phyloP scores from a whole-genome alignment of 2,888 invertebrate species.

The Portevinia maculata region DNA sequence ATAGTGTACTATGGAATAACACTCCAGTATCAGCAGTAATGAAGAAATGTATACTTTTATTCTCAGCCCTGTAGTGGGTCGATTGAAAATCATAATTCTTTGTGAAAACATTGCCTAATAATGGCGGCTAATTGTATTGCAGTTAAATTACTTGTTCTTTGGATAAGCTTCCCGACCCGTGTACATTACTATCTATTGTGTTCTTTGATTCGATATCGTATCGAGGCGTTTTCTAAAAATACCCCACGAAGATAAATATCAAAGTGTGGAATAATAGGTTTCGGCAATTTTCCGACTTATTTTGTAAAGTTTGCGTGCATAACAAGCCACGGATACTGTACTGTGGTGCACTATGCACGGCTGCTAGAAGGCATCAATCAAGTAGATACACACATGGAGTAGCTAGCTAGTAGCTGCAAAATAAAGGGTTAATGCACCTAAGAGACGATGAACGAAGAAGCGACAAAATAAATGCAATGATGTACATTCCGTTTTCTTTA shows the following conservation, averaged over 20 bases:
- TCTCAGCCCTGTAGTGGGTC: neutral
- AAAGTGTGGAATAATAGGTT: constrained; percentile 33
- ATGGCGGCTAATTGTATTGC: constrained; percentile 8
- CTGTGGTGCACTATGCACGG: constrained; percentile 48
- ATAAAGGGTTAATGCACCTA: constrained; percentile 66
- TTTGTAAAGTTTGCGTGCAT: constrained; percentile 43
- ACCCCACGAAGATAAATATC: neutral
- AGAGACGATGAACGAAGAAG: constrained; percentile 20
- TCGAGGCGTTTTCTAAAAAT: constrained; percentile 25
- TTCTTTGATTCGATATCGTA: constrained; percentile 25
- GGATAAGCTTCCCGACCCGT: constrained; percentile 1
- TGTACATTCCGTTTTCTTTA: constrained; percentile 50
- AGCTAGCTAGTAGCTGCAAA: constrained; percentile 27
- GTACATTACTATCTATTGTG: constrained; percentile 9
- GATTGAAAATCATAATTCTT: constrained; percentile 11
- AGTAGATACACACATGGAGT: constrained; percentile 36
- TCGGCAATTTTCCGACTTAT: constrained; percentile 52
- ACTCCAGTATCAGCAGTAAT: constrained; percentile 11
- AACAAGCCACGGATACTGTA: neutral
- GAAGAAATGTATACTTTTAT: neutral
- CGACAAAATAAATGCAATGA: constrained; percentile 66
- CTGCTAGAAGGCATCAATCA: constrained; percentile 71
- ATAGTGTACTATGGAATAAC: neutral
- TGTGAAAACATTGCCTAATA: constrained; percentile 13
- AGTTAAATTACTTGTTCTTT: constrained; percentile 29